Percentiles rank a stretch among this genome's conserved stretches.
These are phyloP conservation scores for Aleadryas rufinucha DNA, from an alignment of 2,113 vertebrate genomes.

Conservation along the genomic window DNA sequence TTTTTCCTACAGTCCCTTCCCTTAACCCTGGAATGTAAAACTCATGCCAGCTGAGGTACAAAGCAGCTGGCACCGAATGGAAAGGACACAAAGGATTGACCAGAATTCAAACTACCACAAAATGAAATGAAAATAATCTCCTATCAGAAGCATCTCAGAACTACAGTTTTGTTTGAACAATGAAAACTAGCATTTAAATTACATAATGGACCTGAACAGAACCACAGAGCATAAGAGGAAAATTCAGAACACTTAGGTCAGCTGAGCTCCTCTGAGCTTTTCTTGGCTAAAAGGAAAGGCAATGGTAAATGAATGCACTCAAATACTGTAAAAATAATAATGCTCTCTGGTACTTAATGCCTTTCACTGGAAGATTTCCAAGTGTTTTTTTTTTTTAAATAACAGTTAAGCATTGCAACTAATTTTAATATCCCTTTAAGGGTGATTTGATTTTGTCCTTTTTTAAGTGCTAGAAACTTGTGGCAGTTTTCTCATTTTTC, in stretches of 20 bases:
- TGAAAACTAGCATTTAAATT: constrained; percentile 23
- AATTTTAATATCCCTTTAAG: neutral
- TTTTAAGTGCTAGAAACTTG: neutral
- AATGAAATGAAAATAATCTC: constrained; percentile 39
- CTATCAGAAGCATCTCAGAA: constrained; percentile 13
- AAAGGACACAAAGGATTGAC: constrained; percentile 24
- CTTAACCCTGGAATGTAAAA: neutral
- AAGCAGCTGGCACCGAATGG: neutral
- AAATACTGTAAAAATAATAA: neutral
- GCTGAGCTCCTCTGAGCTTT: constrained; percentile 13
- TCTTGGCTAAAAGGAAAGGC: neutral
- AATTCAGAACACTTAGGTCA: neutral
- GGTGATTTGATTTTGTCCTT: neutral
- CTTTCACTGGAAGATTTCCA: neutral
- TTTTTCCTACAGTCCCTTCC: neutral
- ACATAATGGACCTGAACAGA: neutral
- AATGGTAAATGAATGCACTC: neutral
- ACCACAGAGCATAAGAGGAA: neutral
- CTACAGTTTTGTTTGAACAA: constrained; percentile 5
- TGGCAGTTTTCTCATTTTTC: neutral
- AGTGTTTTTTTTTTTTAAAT: neutral
- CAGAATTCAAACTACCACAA: constrained; percentile 20
- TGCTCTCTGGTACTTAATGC: neutral
- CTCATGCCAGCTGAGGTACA: neutral
- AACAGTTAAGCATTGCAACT: neutral